Evolutionary conservation across 2,113 vertebrate genomes (phyloP), one percentile per base, ranked within the genome.

Genomic region (Colinus virginianus): DNA sequence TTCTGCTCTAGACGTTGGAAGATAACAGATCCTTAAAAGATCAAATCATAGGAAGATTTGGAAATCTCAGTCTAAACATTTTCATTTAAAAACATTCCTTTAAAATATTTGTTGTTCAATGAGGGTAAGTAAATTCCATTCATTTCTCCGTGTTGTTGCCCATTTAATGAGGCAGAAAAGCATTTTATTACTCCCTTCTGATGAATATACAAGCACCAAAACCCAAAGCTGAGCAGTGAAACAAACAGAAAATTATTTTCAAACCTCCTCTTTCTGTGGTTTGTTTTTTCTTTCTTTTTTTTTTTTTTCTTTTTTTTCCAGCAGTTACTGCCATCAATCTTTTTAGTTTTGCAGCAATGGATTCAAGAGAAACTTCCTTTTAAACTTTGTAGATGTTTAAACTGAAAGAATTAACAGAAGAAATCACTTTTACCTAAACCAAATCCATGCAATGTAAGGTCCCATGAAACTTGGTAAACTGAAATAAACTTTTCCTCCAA

Each of bases 111-210:
- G 40, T 56, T 85, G 61, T 48, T 95, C 72, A 75, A 36, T 26
- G 64, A 88, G 48, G 72, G 69, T 81, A 72, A 87, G 80, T 88
- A 93, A 94, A 92, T 90, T 79, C 82, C 72, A 80, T 62, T 87
- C 4, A 78, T 80, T 92, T 90, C 87, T 94, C 76, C 13, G 1
- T 53, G 72, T 53, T 81, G 53, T 40, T 91, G 78, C 84, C 68
- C 45, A 88, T 75, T 91, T 94, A 95, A 94, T 77, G 93, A 94
- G 79, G 64, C 49, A 90, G 42, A 92, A 74, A 91, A 89, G 66
- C 43, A 64, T 89, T 94, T 94, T 85, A 85, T 85, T 91, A 82
- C n/a, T 93, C 80, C 78, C 56, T 21, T 85, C 82, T 94, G 91
- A 83, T 74, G 56, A 84, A 87, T 59, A 87, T 6, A 85, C 76